Evolutionary conservation across 2,888 invertebrate species (phyloP).

Genomic region (Oscheius onirici): DNA sequence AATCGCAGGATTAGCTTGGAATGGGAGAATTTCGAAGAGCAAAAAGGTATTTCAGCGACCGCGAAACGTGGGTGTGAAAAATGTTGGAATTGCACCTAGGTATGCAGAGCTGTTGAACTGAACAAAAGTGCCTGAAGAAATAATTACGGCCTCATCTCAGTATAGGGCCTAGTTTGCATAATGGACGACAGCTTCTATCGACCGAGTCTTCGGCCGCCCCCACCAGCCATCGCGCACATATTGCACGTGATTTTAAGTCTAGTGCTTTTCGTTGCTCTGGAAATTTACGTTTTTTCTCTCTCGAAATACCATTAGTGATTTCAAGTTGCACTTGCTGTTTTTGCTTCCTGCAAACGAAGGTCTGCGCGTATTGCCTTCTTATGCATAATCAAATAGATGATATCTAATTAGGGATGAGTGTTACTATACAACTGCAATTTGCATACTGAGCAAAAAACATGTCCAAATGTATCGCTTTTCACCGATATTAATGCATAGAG

Average conservation of each 20-base stretch:
- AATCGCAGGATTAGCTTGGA: slow-evolving; percentile 66
- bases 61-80: neutral
- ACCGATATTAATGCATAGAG: neutral
- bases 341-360: too few species aligned
- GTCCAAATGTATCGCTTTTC: neutral
- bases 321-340: too few species aligned
- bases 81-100: neutral
- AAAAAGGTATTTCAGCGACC: slow-evolving; percentile 40
- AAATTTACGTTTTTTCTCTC: neutral
- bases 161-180: slow-evolving; percentile 27
- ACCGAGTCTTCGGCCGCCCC: slow-evolving; percentile 31
- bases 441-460: neutral
- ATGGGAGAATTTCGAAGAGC: slow-evolving; percentile 69
- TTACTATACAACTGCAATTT: slow-evolving; percentile 1
- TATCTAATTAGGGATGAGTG: neutral
- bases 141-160: slow-evolving; percentile 28
- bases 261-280: neutral
- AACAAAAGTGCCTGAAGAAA: neutral
- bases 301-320: too few species aligned
- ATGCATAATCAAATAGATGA: neutral
- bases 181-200: slow-evolving; percentile 34
- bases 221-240: slow-evolving; percentile 32
- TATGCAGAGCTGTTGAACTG: neutral
- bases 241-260: slow-evolving; percentile 30
- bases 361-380: too few species aligned